These are phyloP conservation scores for Actinopyga echinites DNA, from an alignment of 53 echinoderm and acorn worm genomes.

Conservation along the genomic window DNA sequence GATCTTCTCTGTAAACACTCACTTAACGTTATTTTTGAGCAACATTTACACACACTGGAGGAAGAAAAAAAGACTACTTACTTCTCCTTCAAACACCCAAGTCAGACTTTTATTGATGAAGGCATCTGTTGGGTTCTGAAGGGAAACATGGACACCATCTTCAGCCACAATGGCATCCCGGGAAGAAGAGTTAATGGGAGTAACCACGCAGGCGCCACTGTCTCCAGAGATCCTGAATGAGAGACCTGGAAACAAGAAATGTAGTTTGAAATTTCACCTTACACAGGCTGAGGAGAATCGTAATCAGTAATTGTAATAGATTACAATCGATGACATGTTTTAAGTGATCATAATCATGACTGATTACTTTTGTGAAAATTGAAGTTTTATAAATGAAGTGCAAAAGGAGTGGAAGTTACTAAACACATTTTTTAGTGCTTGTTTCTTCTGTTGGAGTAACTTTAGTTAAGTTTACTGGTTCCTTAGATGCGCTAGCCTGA, in stretches of 20 bases:
- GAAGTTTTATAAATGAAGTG: too few relatives aligned
- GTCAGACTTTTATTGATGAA: slow-evolving; percentile 8
- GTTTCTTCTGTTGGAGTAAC: too few relatives aligned
- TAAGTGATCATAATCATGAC: too few relatives aligned
- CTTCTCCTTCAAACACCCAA: slow-evolving; percentile 52
- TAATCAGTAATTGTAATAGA: too few relatives aligned
- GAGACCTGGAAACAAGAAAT: slow-evolving; percentile 34
- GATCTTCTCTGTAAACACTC: background rate
- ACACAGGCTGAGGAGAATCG: too few relatives aligned
- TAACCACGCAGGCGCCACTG: slow-evolving; percentile 38
- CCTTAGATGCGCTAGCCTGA: too few relatives aligned
- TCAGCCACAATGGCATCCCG: slow-evolving; percentile 10
- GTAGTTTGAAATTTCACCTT: too few relatives aligned
- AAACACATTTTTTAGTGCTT: too few relatives aligned
- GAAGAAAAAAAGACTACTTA: background rate
- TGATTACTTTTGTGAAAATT: too few relatives aligned
- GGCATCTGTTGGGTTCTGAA: slow-evolving; percentile 28
- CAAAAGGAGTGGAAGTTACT: too few relatives aligned
- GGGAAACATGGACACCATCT: slow-evolving; percentile 26
- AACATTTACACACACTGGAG: background rate
- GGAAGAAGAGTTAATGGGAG: slow-evolving; percentile 10
- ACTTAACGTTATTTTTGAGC: background rate
- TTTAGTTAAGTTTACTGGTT: too few relatives aligned
- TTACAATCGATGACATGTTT: too few relatives aligned
- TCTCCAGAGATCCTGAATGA: slow-evolving; percentile 27